Base-by-base conservation (phyloP, 2,888 invertebrate species). In the Hydraecia micacea region DNA sequence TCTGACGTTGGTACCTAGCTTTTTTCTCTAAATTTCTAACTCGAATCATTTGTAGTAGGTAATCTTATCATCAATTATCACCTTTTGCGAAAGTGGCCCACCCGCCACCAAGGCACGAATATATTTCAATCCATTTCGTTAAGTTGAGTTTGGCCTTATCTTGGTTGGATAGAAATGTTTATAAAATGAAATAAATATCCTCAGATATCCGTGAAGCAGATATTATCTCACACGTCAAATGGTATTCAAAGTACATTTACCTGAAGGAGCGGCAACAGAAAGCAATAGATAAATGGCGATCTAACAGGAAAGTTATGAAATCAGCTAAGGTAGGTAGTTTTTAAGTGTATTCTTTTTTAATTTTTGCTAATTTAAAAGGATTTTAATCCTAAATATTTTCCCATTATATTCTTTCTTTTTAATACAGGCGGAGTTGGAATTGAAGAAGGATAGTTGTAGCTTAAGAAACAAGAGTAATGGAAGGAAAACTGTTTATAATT, bases 271-370 rank as follows among this genome's bases (percentile, higher is more conserved):
- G 90, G 49, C 96, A 97, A 85, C 92, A 93, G 85, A 89, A 82
- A 62, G 96, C 96, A 39, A 90, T 97, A 60, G 91, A 94, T 67
- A 95, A 94, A 89, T 95, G 96, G 95, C 92, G 94, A 90, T 87
- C 89, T 55, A 95, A 92, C 72, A 94, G 91, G 73, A 90, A 90
- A 83, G 90, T 92, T 18, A 92, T 89, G 81, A 92, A 91, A 77
- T 81, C 86, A 21, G 72, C 75, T 21, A 87, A 78, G 77, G 88
- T 88, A 69, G 73, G 15, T 32, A 42, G n/a, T 75, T 58, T 52
- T 36, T 28, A 39, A 9, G 13, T 49, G 15, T 32, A 21, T 18
- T 32, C 2, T 36, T n/a, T n/a, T 70, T 11, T 18, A 28, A 62
- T 52, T 32, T 46, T 46, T n/a, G 11, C 18, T 21, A 28, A 42